Conservation (phyloP, 2,797 vertebrate species). For the Gallinago nigripennis region DNA sequence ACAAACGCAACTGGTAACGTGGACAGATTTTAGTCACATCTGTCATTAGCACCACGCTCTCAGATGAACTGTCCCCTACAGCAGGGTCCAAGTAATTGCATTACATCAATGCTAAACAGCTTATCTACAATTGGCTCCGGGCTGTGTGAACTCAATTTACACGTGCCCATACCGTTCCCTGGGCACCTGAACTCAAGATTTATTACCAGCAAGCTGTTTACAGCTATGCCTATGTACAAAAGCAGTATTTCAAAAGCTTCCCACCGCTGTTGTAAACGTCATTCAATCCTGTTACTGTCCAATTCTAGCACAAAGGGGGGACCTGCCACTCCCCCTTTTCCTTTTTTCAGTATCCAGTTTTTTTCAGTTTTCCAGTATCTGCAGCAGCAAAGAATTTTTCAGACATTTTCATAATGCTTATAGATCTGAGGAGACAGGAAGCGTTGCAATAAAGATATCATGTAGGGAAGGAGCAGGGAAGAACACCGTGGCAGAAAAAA, state of each 20-base stretch:
- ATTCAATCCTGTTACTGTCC: neutral
- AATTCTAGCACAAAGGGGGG: neutral
- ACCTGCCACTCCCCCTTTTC: neutral
- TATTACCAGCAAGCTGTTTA: neutral
- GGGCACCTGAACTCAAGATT: neutral
- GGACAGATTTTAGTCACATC: constrained; percentile 33
- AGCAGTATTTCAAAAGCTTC: neutral
- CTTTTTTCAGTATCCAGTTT: neutral
- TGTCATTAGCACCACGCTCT: constrained; percentile 36
- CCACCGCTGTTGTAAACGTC: neutral
- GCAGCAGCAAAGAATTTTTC: neutral
- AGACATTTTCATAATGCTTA: neutral
- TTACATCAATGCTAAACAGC: constrained; percentile 29
- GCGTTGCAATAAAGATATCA: neutral
- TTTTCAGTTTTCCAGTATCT: neutral
- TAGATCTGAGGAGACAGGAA: neutral
- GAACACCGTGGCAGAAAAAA: neutral
- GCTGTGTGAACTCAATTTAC: neutral
- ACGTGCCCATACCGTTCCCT: neutral
- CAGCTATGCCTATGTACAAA: neutral
- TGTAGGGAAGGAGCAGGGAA: neutral
- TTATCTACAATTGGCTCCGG: neutral
- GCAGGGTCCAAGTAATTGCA: constrained; percentile 36
- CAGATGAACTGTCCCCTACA: constrained; percentile 21
- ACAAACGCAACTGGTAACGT: constrained; percentile 11